phyloP scores from a whole-genome alignment of 2,888 invertebrate species.

The Pterobdella sp. region DNA sequence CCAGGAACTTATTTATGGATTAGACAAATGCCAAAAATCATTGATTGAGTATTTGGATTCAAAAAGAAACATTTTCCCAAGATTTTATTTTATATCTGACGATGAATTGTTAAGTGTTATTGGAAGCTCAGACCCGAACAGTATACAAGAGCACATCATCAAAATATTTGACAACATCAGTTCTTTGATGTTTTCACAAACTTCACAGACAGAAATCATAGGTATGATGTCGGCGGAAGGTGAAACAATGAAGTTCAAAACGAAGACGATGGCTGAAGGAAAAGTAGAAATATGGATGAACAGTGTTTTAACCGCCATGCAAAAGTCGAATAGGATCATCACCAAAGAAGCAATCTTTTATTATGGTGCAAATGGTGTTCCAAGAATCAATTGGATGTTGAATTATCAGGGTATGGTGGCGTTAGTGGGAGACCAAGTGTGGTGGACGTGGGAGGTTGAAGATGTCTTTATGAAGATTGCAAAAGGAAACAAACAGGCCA shows the following conservation, averaged over 20 bases:
- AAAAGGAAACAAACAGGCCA: slow-evolving; percentile 61
- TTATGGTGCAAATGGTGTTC: slow-evolving; percentile 67
- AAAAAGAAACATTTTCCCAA: slow-evolving; percentile 75
- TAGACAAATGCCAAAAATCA: slow-evolving; percentile 84
- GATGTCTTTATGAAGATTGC: slow-evolving; percentile 66
- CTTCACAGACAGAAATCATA: slow-evolving; percentile 61
- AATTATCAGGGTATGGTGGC: slow-evolving; percentile 81
- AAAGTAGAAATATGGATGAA: slow-evolving; percentile 90
- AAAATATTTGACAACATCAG: slow-evolving; percentile 92
- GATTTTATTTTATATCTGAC: slow-evolving; percentile 84
- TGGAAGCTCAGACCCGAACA: slow-evolving; percentile 74
- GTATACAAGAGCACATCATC: slow-evolving; percentile 84
- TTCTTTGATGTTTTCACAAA: slow-evolving; percentile 61
- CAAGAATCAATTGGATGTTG: slow-evolving; percentile 77
- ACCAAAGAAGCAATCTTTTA: slow-evolving; percentile 79
- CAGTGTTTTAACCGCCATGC: slow-evolving; percentile 73
- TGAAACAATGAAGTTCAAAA: slow-evolving; percentile 74
- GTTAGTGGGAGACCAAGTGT: slow-evolving; percentile 75
- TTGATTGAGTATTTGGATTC: slow-evolving; percentile 80
- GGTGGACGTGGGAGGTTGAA: slow-evolving; percentile 93
- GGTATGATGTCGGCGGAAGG: slow-evolving; percentile 81
- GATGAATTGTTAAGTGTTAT: slow-evolving; percentile 81
- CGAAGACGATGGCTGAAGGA: slow-evolving; percentile 65
- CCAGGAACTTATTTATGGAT: slow-evolving; percentile 55
- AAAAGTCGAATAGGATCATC: slow-evolving; percentile 68